Percentiles rank a stretch among this genome's conserved stretches.
Evolutionary conservation across 2,113 vertebrate genomes (phyloP).

Genomic region (Dipodomys ordii): DNA sequence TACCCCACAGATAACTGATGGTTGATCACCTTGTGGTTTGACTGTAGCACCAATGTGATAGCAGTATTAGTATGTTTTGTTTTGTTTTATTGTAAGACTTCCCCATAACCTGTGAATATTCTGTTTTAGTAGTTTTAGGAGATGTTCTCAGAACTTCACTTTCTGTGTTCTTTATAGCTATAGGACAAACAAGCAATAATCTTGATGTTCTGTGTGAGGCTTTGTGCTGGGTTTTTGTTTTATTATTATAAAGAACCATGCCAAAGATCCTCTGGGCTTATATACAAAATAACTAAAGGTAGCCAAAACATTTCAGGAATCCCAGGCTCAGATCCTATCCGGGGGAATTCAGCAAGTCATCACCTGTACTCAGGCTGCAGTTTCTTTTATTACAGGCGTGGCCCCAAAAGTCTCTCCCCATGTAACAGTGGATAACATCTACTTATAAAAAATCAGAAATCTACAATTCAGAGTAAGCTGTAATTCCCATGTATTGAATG

Average conservation of each 20-base stretch:
- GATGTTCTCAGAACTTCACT: neutral
- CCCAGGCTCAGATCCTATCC: neutral
- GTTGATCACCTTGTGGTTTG: neutral
- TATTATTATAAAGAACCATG: neutral
- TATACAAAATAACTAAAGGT: neutral
- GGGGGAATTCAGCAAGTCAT: neutral
- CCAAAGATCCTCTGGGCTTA: neutral
- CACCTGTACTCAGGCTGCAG: neutral
- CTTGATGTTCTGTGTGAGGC: neutral
- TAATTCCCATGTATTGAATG: neutral
- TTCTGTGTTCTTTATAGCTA: constrained; percentile 3
- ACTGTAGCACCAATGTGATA: neutral
- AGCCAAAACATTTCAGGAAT: neutral
- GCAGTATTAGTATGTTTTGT: neutral
- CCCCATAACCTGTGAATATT: neutral
- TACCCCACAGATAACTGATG: neutral
- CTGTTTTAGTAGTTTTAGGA: neutral
- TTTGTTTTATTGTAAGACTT: neutral
- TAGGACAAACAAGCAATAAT: neutral
- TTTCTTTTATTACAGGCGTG: neutral
- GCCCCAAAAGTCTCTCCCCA: neutral
- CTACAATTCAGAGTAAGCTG: neutral
- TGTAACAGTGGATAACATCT: neutral
- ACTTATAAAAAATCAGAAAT: neutral
- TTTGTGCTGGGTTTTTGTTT: neutral